These are phyloP conservation scores for Craterocephalus amniculus DNA, from an alignment of 2,797 vertebrate species.

Conservation along the genomic window DNA sequence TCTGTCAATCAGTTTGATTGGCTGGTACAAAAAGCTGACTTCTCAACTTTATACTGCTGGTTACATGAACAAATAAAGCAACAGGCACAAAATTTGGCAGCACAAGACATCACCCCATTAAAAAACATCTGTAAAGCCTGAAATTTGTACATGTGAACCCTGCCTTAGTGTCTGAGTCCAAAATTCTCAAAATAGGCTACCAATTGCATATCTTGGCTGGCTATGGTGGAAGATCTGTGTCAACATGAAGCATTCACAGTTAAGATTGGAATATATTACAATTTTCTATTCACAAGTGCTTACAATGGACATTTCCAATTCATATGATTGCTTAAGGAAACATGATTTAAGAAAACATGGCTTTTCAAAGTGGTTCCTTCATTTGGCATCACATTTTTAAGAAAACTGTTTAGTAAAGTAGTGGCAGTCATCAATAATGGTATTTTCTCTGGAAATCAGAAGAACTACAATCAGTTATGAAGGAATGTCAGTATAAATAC, in stretches of 20 bases:
- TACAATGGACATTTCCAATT: conserved; percentile 53
- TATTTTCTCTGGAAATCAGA: conserved; percentile 50
- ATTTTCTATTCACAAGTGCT: conserved; percentile 81
- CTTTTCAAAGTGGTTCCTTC: conserved; percentile 67
- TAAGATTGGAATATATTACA: conserved; percentile 78
- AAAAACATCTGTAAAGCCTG: background rate
- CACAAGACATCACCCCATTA: too few relatives aligned
- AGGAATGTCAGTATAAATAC: conserved; percentile 86
- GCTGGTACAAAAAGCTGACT: background rate
- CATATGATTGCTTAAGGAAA: conserved; percentile 33
- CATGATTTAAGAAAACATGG: conserved; percentile 54
- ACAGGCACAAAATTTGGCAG: too few relatives aligned
- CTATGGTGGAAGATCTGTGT: conserved; percentile 31
- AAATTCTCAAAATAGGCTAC: background rate
- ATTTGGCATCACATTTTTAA: conserved; percentile 66
- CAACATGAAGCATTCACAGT: conserved; percentile 79
- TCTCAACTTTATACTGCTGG: background rate
- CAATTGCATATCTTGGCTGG: conserved; percentile 17
- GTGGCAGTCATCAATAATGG: conserved; percentile 45
- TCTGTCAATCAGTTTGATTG: background rate
- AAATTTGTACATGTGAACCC: background rate
- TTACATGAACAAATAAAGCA: background rate
- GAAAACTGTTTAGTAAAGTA: conserved; percentile 46
- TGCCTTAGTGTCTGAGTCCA: conserved; percentile 9
- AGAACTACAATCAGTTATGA: conserved; percentile 57